phyloP scores from a whole-genome alignment of 2,888 invertebrate genomes.

The Mimachlamys varia region DNA sequence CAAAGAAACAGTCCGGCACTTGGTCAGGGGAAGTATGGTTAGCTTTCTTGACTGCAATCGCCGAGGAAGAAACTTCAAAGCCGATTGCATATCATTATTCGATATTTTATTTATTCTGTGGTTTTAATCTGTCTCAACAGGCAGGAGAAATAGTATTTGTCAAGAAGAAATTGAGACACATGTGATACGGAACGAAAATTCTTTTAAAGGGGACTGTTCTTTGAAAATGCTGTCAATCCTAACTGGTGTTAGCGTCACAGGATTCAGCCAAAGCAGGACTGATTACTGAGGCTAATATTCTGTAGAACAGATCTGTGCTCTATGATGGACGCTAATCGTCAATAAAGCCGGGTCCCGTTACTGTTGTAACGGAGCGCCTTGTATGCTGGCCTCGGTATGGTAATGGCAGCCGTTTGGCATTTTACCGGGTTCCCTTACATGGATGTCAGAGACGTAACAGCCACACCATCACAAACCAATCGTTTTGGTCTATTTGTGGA shows the following conservation, averaged over 20 bases:
- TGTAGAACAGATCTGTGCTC: constrained; percentile 15
- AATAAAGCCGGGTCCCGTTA: neutral
- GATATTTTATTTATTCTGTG: no score
- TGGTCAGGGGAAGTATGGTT: neutral
- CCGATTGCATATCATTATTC: no score
- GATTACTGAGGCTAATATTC: constrained; percentile 25
- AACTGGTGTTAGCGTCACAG: neutral
- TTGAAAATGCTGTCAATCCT: neutral
- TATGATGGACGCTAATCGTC: constrained; percentile 31
- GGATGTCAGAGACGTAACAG: neutral
- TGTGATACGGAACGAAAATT: neutral
- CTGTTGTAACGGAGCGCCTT: neutral
- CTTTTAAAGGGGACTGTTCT: neutral
- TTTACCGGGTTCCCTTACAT: neutral
- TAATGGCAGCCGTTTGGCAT: constrained; percentile 2
- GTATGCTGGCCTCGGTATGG: neutral
- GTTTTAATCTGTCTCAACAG: no score
- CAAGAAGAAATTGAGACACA: no score
- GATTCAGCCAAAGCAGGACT: constrained; percentile 16
- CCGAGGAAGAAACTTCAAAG: no score
- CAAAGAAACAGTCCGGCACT: neutral
- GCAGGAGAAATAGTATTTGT: no score
- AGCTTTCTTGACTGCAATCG: neutral
- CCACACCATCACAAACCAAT: neutral
- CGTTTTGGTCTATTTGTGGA: neutral